Evolutionary conservation across 2,797 vertebrate species (phyloP).

Genomic region (Gymnocypris eckloni): DNA sequence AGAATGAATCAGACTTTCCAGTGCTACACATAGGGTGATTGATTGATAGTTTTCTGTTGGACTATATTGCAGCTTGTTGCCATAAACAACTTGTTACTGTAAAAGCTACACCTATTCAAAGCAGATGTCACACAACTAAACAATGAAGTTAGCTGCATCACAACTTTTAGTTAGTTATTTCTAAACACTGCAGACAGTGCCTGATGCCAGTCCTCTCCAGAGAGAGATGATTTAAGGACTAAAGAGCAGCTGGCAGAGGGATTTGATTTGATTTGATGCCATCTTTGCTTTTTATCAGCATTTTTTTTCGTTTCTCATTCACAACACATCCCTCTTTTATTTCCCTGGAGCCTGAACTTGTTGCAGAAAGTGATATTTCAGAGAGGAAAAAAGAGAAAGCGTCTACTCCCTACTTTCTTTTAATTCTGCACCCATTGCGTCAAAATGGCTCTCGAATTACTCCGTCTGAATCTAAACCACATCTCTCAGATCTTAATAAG

Average conservation of each 20-base stretch:
- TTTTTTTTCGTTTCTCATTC: conserved; percentile 42
- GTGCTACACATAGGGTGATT: not conserved
- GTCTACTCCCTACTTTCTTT: conserved; percentile 19
- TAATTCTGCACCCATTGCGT: conserved; percentile 49
- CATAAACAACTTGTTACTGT: not conserved
- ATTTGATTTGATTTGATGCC: conserved; percentile 55
- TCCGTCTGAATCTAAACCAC: conserved; percentile 39
- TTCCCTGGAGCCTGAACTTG: conserved; percentile 42
- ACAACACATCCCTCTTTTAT: conserved; percentile 37
- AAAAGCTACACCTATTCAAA: not conserved
- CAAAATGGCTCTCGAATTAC: conserved; percentile 45
- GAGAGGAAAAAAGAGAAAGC: not conserved
- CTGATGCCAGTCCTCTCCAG: not conserved
- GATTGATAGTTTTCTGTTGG: not conserved
- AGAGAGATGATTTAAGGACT: conserved; percentile 23
- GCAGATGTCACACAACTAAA: conserved; percentile 1
- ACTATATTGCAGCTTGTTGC: not conserved
- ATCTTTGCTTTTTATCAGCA: conserved; percentile 35
- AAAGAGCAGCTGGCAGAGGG: conserved; percentile 31
- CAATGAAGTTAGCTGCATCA: not conserved
- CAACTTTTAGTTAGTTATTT: conserved; percentile 10
- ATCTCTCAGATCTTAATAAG: conserved; percentile 50
- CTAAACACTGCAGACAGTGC: not conserved
- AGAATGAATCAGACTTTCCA: not conserved
- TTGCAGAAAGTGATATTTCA: conserved; percentile 41